Evolutionary conservation across 2,888 invertebrate species (phyloP).

Genomic region (Vanessa cardui): DNA sequence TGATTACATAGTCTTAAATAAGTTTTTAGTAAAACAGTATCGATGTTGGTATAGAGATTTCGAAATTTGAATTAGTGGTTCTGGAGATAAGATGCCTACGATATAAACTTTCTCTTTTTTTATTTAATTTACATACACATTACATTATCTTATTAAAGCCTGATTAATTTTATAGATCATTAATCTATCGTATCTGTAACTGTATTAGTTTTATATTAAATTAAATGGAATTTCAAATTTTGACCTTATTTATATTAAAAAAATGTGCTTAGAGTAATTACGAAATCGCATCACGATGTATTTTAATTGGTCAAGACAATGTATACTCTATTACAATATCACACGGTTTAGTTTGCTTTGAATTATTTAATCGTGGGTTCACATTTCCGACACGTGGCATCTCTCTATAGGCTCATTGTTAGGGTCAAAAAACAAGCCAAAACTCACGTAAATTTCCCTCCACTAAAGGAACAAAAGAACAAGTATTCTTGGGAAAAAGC

Average conservation of each 20-base stretch:
- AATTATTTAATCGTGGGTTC: constrained; percentile 38
- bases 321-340: not conserved
- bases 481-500: constrained; percentile 63
- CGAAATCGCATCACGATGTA: not conserved
- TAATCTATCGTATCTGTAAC: not conserved
- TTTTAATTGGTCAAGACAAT: not conserved
- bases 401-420: constrained; percentile 61
- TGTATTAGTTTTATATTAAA: not conserved
- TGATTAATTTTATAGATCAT: constrained; percentile 8
- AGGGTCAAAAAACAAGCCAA: constrained; percentile 73
- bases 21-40: not conserved
- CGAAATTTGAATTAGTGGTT: not conserved
- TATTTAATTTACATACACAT: not conserved
- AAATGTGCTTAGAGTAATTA: not conserved
- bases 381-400: constrained; percentile 64
- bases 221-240: not conserved
- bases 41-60: not conserved
- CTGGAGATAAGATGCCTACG: not conserved
- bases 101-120: constrained; percentile 1
- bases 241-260: not conserved
- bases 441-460: constrained; percentile 65
- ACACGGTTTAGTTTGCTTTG: constrained; percentile 25
- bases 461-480: constrained; percentile 63
- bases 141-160: not conserved
- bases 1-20: not conserved